phyloP scores from a whole-genome alignment of 2,113 vertebrate genomes.

The Phrynosoma platyrhinos region DNA sequence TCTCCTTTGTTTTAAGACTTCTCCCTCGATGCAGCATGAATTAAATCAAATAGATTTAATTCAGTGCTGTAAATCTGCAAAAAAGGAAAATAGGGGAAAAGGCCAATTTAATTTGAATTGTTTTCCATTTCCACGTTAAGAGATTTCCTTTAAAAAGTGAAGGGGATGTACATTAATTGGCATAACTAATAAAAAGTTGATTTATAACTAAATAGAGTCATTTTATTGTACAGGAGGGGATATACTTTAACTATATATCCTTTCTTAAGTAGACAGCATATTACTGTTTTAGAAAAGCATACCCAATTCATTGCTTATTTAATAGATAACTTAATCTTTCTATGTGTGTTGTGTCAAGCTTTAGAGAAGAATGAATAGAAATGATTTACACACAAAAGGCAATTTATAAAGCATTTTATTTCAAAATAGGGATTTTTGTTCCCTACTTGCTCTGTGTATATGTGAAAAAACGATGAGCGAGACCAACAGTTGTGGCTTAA shows the following conservation, averaged over 20 bases:
- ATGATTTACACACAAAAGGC: neutral
- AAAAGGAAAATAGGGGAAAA: neutral
- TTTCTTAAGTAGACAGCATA: neutral
- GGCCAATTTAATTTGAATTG: too few species aligned
- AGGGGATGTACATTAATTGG: too few species aligned
- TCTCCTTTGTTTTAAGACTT: neutral
- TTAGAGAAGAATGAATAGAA: neutral
- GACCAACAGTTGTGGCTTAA: neutral
- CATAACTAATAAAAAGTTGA: neutral
- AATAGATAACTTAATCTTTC: neutral
- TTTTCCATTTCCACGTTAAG: too few species aligned
- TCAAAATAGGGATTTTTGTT: neutral
- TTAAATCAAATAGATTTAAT: constrained; percentile 2
- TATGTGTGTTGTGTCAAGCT: neutral
- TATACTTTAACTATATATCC: neutral
- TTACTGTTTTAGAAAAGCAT: neutral
- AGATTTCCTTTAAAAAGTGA: too few species aligned
- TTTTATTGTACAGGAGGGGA: neutral
- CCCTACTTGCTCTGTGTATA: neutral
- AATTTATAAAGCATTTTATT: neutral
- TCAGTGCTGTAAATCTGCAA: neutral
- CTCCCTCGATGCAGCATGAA: neutral
- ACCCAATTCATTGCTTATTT: neutral
- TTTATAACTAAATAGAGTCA: neutral
- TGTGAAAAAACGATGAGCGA: too few species aligned